phyloP scores from a whole-genome alignment of 2,113 vertebrate genomes.

The Poeciliopsis occidentalis region DNA sequence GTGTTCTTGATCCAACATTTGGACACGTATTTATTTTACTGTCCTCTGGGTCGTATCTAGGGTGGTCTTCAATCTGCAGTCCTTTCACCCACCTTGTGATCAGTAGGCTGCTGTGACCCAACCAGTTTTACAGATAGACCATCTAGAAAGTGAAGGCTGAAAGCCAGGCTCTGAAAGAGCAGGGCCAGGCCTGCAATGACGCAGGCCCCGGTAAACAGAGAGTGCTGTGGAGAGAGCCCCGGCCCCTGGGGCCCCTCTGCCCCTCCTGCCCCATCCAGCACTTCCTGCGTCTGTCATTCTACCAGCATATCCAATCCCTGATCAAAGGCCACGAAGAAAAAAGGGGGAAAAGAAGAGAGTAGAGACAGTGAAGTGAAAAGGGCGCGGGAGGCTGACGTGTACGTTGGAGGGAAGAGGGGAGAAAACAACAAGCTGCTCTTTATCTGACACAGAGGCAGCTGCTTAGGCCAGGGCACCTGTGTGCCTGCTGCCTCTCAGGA shows the following conservation, averaged over 20 bases:
- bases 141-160: slow-evolving; percentile 68
- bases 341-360: slow-evolving; percentile 62
- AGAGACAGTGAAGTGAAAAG: slow-evolving; percentile 74
- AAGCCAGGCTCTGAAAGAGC: slow-evolving; percentile 68
- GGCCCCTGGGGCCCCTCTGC: slow-evolving; percentile 35
- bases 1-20: slow-evolving; percentile 42
- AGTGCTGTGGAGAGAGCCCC: slow-evolving; percentile 61
- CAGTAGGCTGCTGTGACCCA: slow-evolving; percentile 54
- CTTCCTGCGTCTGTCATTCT: slow-evolving; percentile 78
- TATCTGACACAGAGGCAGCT: slow-evolving; percentile 75
- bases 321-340: slow-evolving; percentile 76
- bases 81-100: slow-evolving; percentile 29
- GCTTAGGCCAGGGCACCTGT: slow-evolving; percentile 75
- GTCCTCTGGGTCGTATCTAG: slow-evolving; percentile 50
- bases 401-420: slow-evolving; percentile 41
- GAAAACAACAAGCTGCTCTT: slow-evolving; percentile 76
- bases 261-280: slow-evolving; percentile 62
- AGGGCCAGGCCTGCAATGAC: slow-evolving; percentile 66
- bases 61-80: slow-evolving; percentile 45
- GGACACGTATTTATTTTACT: slow-evolving; percentile 46
- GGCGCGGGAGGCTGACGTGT: slow-evolving; percentile 70
- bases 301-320: slow-evolving; percentile 76
- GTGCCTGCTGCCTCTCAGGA: slow-evolving; percentile 69
- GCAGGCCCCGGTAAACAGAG: slow-evolving; percentile 66
- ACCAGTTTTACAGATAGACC: slow-evolving; percentile 60